Base-by-base conservation (phyloP, 2,888 invertebrate species). In the Mystacides longicornis region DNA sequence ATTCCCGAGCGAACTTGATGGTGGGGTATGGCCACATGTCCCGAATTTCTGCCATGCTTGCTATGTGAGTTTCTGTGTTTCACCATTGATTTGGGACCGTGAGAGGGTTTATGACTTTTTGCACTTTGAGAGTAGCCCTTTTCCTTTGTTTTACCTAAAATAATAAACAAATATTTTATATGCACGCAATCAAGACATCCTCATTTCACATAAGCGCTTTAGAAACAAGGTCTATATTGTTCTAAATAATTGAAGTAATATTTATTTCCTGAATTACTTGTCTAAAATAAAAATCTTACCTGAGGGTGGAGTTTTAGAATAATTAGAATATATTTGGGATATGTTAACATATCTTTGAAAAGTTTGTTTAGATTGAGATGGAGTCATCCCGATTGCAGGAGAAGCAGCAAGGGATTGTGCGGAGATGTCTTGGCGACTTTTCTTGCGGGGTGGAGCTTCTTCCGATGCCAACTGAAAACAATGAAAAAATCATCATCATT, bases 111-210 rank as follows among this genome's bases (percentile, higher is more conserved):
- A 52, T 77, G 74, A 51, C 75, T 74, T 69, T 77, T 77, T 61
- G 76, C 59, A 16, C 52, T 75, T 75, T 77, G 77, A 62, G 75
- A 76, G 63, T 77, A 77, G 52, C 76, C 75, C 64, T 77, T 77
- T 65, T 76, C 77, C 55, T 72, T 72, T 59, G 71, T 65, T 73
- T 77, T 77, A 71, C 73, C 77, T 77, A 70, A 20, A 60, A 60
- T 56, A 59, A 47, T 33, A 27, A 31, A 51, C 55, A 31, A 31
- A n/a, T n/a, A n/a, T n/a, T n/a, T n/a, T n/a, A n/a, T n/a, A n/a
- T n/a, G n/a, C n/a, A n/a, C n/a, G n/a, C n/a, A n/a, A n/a, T n/a
- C n/a, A n/a, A n/a, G n/a, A n/a, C n/a, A n/a, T n/a, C n/a, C n/a
- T n/a, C n/a, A n/a, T n/a, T n/a, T n/a, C n/a, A n/a, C n/a, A n/a